Base-by-base conservation (phyloP, 2,888 invertebrate genomes). In the Diarsia mendica region DNA sequence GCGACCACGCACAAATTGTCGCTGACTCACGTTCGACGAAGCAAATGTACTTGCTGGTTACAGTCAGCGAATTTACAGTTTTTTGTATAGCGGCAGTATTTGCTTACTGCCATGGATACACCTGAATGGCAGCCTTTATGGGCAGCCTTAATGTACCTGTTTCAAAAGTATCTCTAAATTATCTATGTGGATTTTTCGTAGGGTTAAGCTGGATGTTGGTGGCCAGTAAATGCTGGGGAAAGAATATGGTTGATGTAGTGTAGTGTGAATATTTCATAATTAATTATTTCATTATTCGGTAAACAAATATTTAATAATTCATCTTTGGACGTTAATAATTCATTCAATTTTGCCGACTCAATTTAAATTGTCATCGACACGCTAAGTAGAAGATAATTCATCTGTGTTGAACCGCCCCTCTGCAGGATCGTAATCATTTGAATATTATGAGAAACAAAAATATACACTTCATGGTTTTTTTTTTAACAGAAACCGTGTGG, bases 1-100 rank as follows among this genome's bases (percentile, higher is more conserved):
- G 77, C 0, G 58, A 80, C 87, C 82, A n/a, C 49, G 79, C 85
- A 77, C 20, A 51, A 58, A 67, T 73, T 83, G 66, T 64, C 82
- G 92, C 92, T 90, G 91, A 91, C 85, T 92, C 92, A 92, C 85
- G 86, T 84, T 86, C 79, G 76, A 84, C 87, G 85, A 87, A 85
- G 88, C 84, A 88, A 89, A 89, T 86, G 86, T 89, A 89, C 85
- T 86, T 67, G 79, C 88, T 85, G 63, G 72, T 77, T 69, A 80
- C 76, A 82, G 87, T 87, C 87, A 87, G 87, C 87, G 55, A 77
- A 82, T 87, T 87, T 77, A 77, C 80, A 83, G 84, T 82, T 87
- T 87, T 87, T 87, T 86, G 86, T 87, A 68, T 80, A 79, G 74
- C 44, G 65, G 39, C 73, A 67, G 76, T 83, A 77, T 79, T 79